Conservation (phyloP, 2,113 vertebrate species). For the Percopsis transmontana region DNA sequence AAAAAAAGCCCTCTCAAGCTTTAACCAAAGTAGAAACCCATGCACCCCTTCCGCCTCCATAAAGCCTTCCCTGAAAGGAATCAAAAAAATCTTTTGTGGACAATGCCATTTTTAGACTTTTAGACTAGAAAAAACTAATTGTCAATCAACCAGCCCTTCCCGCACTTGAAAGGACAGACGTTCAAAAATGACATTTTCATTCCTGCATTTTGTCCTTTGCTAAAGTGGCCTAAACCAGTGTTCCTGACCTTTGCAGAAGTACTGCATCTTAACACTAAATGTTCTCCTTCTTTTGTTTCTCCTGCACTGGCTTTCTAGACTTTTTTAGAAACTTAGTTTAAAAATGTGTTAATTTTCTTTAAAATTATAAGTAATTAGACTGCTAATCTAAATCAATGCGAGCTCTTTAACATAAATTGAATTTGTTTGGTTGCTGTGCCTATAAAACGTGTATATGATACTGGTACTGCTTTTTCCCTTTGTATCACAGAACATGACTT, state of each 20-base stretch:
- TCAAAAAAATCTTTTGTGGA: neutral
- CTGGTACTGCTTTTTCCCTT: conserved; percentile 15
- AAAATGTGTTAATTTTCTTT: neutral
- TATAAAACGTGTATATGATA: neutral
- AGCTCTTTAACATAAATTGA: neutral
- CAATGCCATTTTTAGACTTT: neutral
- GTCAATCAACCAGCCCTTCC: neutral
- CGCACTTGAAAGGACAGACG: conserved; percentile 10
- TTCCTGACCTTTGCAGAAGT: conserved; percentile 42
- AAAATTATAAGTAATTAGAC: neutral
- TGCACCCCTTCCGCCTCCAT: neutral
- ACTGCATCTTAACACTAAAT: neutral
- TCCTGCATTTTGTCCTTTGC: conserved; percentile 24
- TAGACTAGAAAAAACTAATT: conserved; percentile 7
- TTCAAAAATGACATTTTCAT: conserved; percentile 30
- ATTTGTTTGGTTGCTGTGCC: neutral
- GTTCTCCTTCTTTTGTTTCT: neutral
- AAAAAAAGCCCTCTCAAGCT: neutral
- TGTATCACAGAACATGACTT: no score
- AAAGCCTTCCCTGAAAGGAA: neutral
- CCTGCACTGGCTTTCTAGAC: no score
- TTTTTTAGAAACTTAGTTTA: no score
- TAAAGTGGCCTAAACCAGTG: conserved; percentile 21
- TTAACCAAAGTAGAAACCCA: neutral
- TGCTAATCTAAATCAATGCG: neutral